These are phyloP conservation scores for Fistularia commersonii DNA, from an alignment of 2,797 vertebrate genomes.

Conservation along the genomic window DNA sequence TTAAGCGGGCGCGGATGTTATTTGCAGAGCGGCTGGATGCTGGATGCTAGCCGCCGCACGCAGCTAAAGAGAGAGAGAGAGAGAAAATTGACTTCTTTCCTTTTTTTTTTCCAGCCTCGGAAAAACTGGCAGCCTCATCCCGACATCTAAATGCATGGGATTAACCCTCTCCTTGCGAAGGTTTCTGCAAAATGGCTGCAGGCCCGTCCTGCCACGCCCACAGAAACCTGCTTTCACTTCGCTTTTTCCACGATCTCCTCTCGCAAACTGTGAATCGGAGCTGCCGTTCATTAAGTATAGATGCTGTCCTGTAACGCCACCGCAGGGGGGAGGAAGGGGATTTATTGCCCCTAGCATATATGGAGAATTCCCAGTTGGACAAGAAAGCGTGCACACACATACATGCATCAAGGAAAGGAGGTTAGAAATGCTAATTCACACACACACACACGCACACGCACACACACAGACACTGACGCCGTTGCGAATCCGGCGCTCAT, in stretches of 20 bases:
- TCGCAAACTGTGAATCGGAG: conserved; percentile 24
- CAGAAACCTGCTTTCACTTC: conserved; percentile 8
- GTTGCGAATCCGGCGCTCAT: conserved; percentile 66
- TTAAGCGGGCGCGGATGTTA: conserved; percentile 26
- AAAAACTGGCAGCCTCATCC: conserved; percentile 38
- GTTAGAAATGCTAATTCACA: conserved; percentile 69
- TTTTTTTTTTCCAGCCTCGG: conserved; percentile 6
- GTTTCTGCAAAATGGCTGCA: conserved; percentile 16
- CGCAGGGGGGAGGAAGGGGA: conserved; percentile 31
- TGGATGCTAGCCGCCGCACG: no score
- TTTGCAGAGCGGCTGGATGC: conserved; percentile 10
- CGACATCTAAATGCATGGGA: conserved; percentile 23
- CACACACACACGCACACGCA: conserved; percentile 50
- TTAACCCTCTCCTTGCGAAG: conserved; percentile 9
- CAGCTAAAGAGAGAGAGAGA: no score
- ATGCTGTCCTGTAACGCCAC: conserved; percentile 49
- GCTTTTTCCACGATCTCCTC: conserved; percentile 13
- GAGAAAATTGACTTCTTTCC: no score
- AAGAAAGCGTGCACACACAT: conserved; percentile 42
- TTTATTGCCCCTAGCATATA: conserved; percentile 67
- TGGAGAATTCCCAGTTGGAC: conserved; percentile 54
- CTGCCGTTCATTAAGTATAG: conserved; percentile 42
- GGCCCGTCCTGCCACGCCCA: conserved; percentile 34
- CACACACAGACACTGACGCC: conserved; percentile 3
- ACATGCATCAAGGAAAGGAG: conserved; percentile 34